A percentile compares a stretch with the other conserved stretches of the same genome.
Conservation (phyloP, 2,888 invertebrate genomes). For the Heliconius hortense region DNA sequence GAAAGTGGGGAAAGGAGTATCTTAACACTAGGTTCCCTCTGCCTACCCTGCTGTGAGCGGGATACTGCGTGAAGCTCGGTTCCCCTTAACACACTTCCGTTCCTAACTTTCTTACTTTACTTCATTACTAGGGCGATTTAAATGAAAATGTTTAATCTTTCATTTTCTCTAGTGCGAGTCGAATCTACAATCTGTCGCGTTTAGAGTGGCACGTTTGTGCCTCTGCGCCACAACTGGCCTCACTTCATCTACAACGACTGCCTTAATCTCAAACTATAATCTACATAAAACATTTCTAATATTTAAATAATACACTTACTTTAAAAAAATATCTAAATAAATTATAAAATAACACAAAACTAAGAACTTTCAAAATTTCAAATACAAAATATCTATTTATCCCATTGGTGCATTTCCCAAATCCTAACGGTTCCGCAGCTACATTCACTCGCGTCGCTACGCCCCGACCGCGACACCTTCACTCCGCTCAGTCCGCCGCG, state of each 20-base stretch:
- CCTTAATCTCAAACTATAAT: background rate
- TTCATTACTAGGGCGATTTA: too few species aligned
- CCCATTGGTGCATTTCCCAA: conserved; percentile 61
- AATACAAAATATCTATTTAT: conserved; percentile 22
- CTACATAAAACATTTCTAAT: conserved; percentile 1
- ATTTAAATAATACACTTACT: background rate
- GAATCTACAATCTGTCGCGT: too few species aligned
- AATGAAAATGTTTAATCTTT: too few species aligned
- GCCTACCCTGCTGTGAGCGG: too few species aligned
- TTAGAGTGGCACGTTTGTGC: too few species aligned
- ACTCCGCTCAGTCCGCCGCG: conserved; percentile 74
- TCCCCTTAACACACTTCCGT: too few species aligned
- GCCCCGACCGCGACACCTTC: conserved; percentile 69
- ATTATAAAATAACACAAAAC: background rate
- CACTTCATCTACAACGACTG: background rate
- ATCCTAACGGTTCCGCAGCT: conserved; percentile 56
- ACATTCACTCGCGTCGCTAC: conserved; percentile 65
- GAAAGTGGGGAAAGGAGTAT: too few species aligned
- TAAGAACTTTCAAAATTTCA: conserved; percentile 37
- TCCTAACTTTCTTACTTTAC: too few species aligned
- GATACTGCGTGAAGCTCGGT: too few species aligned
- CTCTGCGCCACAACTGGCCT: too few species aligned
- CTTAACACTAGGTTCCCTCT: too few species aligned
- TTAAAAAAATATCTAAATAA: background rate
- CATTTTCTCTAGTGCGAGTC: too few species aligned